A percentile compares a stretch with the other conserved stretches of the same genome.
phyloP scores from a whole-genome alignment of 2,797 vertebrate species.

The Holocentrus rufus region DNA sequence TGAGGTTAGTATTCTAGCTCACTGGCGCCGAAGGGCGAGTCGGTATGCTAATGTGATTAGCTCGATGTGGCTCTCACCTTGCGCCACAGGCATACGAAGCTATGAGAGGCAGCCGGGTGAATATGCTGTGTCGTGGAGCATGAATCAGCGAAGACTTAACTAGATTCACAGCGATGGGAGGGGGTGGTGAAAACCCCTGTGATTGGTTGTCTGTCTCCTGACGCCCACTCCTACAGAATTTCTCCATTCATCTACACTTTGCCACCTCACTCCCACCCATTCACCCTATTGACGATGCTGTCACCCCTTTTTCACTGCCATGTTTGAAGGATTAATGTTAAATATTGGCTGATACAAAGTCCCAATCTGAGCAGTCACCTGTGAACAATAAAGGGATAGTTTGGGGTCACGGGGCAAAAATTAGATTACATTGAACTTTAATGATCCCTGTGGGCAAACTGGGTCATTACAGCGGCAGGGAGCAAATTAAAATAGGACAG shows the following conservation, averaged over 20 bases:
- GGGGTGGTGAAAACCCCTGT: neutral
- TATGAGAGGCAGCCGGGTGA: slow-evolving; percentile 50
- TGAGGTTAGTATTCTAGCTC: slow-evolving; percentile 66
- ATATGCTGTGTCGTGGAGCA: slow-evolving; percentile 47
- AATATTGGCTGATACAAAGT: slow-evolving; percentile 7
- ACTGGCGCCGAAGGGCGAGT: slow-evolving; percentile 47
- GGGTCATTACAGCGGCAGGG: too few relatives aligned
- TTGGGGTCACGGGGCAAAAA: too few relatives aligned
- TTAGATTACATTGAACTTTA: too few relatives aligned
- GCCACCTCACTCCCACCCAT: slow-evolving; percentile 17
- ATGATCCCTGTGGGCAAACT: too few relatives aligned
- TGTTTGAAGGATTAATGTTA: slow-evolving; percentile 1
- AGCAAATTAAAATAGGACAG: too few relatives aligned
- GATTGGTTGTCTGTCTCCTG: slow-evolving; percentile 21
- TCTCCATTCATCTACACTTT: slow-evolving; percentile 17
- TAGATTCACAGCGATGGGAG: neutral
- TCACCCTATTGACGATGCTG: neutral
- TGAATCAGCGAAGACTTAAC: slow-evolving; percentile 28
- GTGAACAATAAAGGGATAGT: neutral
- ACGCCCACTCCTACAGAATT: neutral
- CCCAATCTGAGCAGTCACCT: neutral
- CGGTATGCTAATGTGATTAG: slow-evolving; percentile 69
- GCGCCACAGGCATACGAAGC: slow-evolving; percentile 55
- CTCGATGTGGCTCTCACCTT: slow-evolving; percentile 59
- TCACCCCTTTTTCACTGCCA: neutral